These are phyloP conservation scores for Pseudonaja textilis DNA, from an alignment of 2,113 vertebrate species.

Conservation along the genomic window DNA sequence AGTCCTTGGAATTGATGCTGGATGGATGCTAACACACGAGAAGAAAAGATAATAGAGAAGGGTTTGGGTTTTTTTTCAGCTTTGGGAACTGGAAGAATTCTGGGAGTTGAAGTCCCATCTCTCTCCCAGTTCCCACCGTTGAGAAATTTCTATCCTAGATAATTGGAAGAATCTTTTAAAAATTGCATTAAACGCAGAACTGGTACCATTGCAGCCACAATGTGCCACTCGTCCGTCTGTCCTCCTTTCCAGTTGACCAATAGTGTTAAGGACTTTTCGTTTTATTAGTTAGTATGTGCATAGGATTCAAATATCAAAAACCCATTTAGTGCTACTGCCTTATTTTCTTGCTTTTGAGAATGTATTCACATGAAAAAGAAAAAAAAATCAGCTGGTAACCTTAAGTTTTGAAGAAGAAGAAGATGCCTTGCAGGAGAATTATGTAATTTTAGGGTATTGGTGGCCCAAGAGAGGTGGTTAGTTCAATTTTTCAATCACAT, in stretches of 20 bases:
- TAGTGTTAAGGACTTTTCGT: constrained; percentile 70
- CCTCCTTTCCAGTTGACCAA: constrained; percentile 67
- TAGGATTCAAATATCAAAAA: constrained; percentile 67
- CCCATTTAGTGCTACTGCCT: constrained; percentile 72
- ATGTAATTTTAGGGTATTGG: constrained; percentile 65
- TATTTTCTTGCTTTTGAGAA: constrained; percentile 79
- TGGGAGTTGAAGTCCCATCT: neutral
- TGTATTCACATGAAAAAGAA: constrained; percentile 69
- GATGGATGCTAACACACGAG: constrained; percentile 26
- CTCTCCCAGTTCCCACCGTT: neutral
- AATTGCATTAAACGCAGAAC: constrained; percentile 56
- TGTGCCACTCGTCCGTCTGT: constrained; percentile 63
- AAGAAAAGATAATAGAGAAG: constrained; percentile 45
- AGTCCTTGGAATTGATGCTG: constrained; percentile 36
- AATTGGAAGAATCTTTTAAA: constrained; percentile 50
- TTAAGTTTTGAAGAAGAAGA: constrained; percentile 55
- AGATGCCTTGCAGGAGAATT: constrained; percentile 71
- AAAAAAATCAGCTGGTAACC: constrained; percentile 63
- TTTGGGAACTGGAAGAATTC: neutral
- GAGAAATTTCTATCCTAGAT: neutral
- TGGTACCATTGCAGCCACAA: constrained; percentile 65
- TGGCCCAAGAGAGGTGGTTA: constrained; percentile 68
- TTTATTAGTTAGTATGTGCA: constrained; percentile 66
- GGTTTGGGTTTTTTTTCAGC: constrained; percentile 32
- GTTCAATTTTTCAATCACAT: constrained; percentile 65